Base-by-base conservation (phyloP, 2,113 vertebrate genomes). In the Alligator mississippiensis region DNA sequence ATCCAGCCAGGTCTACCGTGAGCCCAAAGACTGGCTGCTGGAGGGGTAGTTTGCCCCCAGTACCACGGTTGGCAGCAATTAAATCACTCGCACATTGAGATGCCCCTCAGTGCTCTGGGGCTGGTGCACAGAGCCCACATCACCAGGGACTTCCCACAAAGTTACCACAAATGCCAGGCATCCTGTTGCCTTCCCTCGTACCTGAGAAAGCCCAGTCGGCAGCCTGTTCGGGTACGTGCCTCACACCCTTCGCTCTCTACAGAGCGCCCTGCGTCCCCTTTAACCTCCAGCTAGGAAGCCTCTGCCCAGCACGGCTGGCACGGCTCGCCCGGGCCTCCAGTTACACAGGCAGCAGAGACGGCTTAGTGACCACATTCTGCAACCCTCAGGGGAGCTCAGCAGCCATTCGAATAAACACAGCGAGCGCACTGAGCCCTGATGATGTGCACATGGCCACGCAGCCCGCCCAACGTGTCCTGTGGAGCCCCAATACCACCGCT, bases 321-420 rank as follows among this genome's bases (percentile, higher is more conserved):
- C 28, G 86, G 94, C 91, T 97, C 92, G 93, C 97, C 93, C 90
- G 76, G 80, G 84, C 75, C 94, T 90, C 84, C 24, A 57, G 87
- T 59, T 85, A 93, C 87, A 91, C 87, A 90, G 78, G 83, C 88
- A 87, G 80, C 74, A 97, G 92, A 94, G 93, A 96, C 62, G 96
- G 95, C 93, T 94, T 94, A 95, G 91, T 87, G 95, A 93, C 16
- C 82, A 90, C 91, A 89, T 76, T 92, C 96, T 93, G 90, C 78
- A 97, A 80, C 75, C 88, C 87, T 93, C 58, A 58, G 54, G 94
- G 96, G 91, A 88, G 93, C 93, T 96, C 95, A 96, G 60, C 77
- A 90, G 77, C 94, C 94, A 94, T 90, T 92, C 58, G 80, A 96
- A 96, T 64, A 60, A 90, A 76, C 11, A 27, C 91, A 85, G 87